Percentiles rank a stretch among this genome's conserved stretches.
Conservation (phyloP, 2,888 invertebrate species). For the Lithophane leautieri region DNA sequence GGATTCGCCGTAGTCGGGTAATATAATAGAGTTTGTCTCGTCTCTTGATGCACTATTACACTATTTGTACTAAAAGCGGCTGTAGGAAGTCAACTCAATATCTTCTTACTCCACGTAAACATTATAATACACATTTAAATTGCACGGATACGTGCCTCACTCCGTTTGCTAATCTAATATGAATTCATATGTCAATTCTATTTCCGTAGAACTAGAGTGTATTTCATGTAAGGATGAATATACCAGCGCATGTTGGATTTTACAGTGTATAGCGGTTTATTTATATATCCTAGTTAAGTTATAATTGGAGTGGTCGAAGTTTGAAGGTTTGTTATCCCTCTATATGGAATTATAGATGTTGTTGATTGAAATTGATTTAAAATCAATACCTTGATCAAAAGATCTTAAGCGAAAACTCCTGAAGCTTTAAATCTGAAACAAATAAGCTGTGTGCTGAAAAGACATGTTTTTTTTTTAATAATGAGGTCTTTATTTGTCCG, state of each 20-base stretch:
- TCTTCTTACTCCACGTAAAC: constrained; percentile 13
- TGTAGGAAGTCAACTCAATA: neutral
- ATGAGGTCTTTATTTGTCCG: neutral
- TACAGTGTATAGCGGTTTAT: neutral
- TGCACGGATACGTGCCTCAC: constrained; percentile 13
- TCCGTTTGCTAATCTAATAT: constrained; percentile 28
- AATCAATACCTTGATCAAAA: neutral
- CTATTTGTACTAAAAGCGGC: neutral
- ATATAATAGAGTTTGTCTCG: neutral
- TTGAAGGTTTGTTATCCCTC: neutral
- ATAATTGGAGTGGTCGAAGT: constrained; percentile 19
- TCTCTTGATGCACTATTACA: neutral
- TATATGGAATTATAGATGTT: neutral
- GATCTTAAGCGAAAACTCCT: neutral
- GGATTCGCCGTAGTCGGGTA: no score
- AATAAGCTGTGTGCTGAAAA: no score
- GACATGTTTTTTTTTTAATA: neutral
- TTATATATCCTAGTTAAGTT: constrained; percentile 8
- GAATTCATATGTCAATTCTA: constrained; percentile 11
- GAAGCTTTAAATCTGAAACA: neutral
- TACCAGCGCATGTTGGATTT: neutral
- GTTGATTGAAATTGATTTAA: neutral
- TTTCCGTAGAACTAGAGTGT: neutral
- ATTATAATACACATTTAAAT: constrained; percentile 31
- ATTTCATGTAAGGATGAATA: neutral